phyloP scores from a whole-genome alignment of 2,113 vertebrate genomes.

The Chionis minor region DNA sequence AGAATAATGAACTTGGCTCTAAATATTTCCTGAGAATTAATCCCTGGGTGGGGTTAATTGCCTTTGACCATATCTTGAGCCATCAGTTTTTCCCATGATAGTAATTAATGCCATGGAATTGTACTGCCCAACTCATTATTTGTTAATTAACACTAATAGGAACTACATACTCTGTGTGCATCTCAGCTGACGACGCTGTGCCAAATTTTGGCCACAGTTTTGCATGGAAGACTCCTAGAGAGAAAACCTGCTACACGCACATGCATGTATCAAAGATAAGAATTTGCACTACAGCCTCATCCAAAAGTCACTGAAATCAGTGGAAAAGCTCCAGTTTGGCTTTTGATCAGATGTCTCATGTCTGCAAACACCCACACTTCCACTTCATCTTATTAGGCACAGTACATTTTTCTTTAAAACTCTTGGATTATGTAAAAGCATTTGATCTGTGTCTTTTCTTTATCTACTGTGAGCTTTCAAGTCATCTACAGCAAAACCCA shows the following conservation, averaged over 20 bases:
- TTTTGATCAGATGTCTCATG: neutral
- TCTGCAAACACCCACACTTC: constrained; percentile 12
- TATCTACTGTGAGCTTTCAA: neutral
- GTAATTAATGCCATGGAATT: neutral
- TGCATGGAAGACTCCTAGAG: neutral
- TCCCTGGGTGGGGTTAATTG: constrained; percentile 8
- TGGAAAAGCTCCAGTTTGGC: neutral
- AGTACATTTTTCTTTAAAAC: neutral
- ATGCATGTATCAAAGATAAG: neutral
- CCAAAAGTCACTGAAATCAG: neutral
- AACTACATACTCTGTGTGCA: neutral
- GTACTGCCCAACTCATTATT: neutral
- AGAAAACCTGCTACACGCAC: neutral
- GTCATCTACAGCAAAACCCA: neutral
- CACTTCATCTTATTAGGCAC: neutral
- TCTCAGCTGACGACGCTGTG: neutral
- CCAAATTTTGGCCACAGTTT: neutral
- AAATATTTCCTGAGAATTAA: constrained; percentile 18
- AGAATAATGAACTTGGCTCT: neutral
- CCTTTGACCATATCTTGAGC: neutral
- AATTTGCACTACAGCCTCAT: neutral
- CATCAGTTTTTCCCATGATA: neutral
- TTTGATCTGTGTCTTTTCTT: neutral
- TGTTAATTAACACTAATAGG: constrained; percentile 1
- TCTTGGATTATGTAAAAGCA: neutral